Evolutionary conservation across 1,140 invertebrate species (phyloP).

Genomic region (Musca vetustissima): DNA sequence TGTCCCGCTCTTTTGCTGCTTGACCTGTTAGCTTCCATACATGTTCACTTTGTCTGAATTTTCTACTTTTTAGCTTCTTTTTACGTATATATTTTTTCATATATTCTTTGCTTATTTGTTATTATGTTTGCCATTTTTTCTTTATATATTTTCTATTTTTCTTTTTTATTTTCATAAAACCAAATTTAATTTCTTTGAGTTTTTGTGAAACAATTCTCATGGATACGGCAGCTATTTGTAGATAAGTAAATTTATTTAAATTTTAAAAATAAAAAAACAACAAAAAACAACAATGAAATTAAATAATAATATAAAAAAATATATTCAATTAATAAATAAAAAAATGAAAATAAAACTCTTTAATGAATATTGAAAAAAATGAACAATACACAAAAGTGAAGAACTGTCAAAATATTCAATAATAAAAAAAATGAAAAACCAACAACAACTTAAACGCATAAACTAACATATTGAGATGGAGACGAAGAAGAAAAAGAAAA

Average conservation of each 20-base stretch:
- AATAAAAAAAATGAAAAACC: not conserved
- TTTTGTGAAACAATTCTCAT: slow-evolving; percentile 51
- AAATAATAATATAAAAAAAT: not conserved
- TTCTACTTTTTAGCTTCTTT: not conserved
- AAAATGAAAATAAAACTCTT: slow-evolving; percentile 8
- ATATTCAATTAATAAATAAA: slow-evolving; percentile 18
- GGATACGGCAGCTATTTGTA: slow-evolving; percentile 55
- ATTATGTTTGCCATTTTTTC: not conserved
- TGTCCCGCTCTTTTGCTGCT: too few relatives aligned
- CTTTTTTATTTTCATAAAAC: not conserved
- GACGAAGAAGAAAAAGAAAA: not conserved
- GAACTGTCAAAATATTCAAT: slow-evolving; percentile 17
- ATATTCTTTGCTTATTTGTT: not conserved
- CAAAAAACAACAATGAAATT: slow-evolving; percentile 19
- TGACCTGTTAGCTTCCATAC: too few relatives aligned
- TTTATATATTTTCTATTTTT: too few relatives aligned
- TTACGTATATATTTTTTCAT: not conserved
- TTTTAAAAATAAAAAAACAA: slow-evolving; percentile 32
- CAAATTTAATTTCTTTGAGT: slow-evolving; percentile 4
- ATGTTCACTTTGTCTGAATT: too few relatives aligned
- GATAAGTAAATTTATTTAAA: slow-evolving; percentile 55
- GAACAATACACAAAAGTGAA: not conserved
- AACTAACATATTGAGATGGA: slow-evolving; percentile 18
- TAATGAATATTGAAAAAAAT: too few relatives aligned
- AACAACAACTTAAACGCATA: slow-evolving; percentile 12